Percentiles rank a stretch among this genome's conserved stretches.
Conservation (phyloP, 2,113 vertebrate species). For the Pimephales promelas region DNA sequence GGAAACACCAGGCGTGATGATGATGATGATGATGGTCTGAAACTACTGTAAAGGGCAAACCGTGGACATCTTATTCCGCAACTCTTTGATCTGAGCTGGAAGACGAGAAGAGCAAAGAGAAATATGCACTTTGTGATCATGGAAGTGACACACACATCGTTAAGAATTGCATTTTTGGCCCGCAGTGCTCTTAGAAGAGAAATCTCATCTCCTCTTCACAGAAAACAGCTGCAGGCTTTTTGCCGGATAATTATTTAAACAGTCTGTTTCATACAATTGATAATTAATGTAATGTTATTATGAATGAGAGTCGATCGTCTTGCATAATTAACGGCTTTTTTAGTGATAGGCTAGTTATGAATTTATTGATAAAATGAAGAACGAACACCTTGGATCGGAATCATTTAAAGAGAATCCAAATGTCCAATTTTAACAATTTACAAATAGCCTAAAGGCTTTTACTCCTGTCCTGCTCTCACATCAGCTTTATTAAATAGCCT, state of each 20-base stretch:
- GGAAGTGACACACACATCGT: neutral
- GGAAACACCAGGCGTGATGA: constrained; percentile 79
- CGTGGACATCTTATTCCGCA: constrained; percentile 68
- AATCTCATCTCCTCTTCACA: neutral
- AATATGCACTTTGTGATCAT: constrained; percentile 10
- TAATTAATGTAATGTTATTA: neutral
- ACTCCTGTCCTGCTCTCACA: neutral
- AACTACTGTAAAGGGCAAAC: constrained; percentile 63
- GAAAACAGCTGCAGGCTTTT: neutral
- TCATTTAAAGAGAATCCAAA: neutral
- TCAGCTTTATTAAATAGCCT: neutral
- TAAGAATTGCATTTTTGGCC: neutral
- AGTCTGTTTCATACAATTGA: neutral
- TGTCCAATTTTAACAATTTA: neutral
- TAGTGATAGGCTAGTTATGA: neutral
- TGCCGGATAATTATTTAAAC: neutral
- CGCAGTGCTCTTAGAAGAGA: neutral
- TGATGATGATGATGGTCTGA: constrained; percentile 69
- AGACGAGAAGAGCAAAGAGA: constrained; percentile 12
- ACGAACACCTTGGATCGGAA: neutral
- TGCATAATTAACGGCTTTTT: neutral
- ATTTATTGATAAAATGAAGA: neutral
- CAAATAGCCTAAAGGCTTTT: neutral
- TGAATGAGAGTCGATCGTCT: neutral
- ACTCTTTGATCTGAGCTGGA: constrained; percentile 68